Percentiles rank a stretch among this genome's conserved stretches.
phyloP scores from a whole-genome alignment of 2,797 vertebrate species.

The Toxotes lorentzi region DNA sequence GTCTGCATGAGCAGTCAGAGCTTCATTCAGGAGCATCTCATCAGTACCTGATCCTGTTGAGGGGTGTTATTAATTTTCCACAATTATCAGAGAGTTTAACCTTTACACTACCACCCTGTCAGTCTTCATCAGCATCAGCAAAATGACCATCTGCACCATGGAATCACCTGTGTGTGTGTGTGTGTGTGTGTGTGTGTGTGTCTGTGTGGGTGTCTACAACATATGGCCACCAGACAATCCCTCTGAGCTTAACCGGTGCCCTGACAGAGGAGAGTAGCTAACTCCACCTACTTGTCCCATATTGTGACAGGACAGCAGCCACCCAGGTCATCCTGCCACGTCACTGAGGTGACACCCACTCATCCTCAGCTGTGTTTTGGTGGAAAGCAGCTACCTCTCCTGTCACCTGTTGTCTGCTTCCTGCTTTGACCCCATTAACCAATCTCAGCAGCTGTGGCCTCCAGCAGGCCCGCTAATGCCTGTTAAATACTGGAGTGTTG shows the following conservation, averaged over 20 bases:
- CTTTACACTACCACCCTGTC: constrained; percentile 10
- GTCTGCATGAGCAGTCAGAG: neutral
- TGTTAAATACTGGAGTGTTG: neutral
- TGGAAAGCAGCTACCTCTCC: neutral
- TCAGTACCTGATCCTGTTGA: too few relatives aligned
- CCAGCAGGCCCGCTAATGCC: constrained; percentile 13
- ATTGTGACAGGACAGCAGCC: constrained; percentile 38
- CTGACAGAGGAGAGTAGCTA: constrained; percentile 33
- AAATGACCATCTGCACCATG: constrained; percentile 30
- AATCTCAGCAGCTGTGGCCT: constrained; percentile 15
- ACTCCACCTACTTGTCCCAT: constrained; percentile 47
- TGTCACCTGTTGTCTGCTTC: constrained; percentile 23
- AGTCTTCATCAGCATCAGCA: constrained; percentile 17
- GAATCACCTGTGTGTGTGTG: constrained; percentile 11
- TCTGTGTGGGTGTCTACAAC: constrained; percentile 17
- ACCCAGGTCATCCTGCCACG: constrained; percentile 9
- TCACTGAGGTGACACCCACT: constrained; percentile 27
- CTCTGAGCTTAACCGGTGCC: constrained; percentile 68
- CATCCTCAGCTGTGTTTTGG: constrained; percentile 11
- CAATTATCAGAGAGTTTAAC: constrained; percentile 3
- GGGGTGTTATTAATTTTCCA: neutral
- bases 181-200: neutral
- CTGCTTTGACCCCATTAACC: constrained; percentile 38
- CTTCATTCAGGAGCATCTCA: neutral
- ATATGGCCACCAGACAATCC: constrained; percentile 81